Percentiles rank a stretch among this genome's conserved stretches.
phyloP scores from a whole-genome alignment of 2,797 vertebrate species.

The Galaxias olidus region DNA sequence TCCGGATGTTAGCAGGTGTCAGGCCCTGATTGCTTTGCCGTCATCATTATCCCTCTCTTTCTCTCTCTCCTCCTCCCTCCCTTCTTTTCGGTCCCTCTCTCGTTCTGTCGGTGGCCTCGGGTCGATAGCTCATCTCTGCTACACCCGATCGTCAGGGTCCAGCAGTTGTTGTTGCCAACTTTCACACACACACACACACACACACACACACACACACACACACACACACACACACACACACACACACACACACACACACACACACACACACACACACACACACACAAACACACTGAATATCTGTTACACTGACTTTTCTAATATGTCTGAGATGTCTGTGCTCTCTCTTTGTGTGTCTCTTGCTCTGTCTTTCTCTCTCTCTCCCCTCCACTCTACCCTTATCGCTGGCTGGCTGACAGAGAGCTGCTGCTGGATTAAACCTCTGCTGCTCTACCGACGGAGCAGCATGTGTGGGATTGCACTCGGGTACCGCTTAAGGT shows the following conservation, averaged over 20 bases:
- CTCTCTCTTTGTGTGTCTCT: neutral
- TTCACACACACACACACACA: constrained; percentile 22
- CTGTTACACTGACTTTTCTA: no score
- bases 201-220: neutral
- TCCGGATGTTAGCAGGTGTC: constrained; percentile 9
- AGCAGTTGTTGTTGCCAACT: constrained; percentile 27
- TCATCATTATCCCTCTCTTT: neutral
- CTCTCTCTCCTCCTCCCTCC: no score
- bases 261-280: constrained; percentile 8
- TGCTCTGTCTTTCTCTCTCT: no score
- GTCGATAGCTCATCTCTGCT: constrained; percentile 56
- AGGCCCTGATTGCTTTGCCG: neutral
- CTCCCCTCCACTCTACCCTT: no score
- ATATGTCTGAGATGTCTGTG: no score
- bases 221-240: constrained; percentile 2
- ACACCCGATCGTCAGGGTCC: constrained; percentile 40
- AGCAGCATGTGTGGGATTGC: no score
- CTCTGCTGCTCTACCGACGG: no score
- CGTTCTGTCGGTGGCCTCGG: neutral
- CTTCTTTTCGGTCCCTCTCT: neutral
- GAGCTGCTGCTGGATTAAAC: no score
- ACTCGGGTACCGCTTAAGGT: no score
- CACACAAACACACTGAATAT: no score
- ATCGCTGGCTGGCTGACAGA: no score
- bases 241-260: constrained; percentile 8